A percentile compares a stretch with the other conserved stretches of the same genome.
Conservation (phyloP, 1,140 invertebrate species). For the Pemphigus obesinymphae region DNA sequence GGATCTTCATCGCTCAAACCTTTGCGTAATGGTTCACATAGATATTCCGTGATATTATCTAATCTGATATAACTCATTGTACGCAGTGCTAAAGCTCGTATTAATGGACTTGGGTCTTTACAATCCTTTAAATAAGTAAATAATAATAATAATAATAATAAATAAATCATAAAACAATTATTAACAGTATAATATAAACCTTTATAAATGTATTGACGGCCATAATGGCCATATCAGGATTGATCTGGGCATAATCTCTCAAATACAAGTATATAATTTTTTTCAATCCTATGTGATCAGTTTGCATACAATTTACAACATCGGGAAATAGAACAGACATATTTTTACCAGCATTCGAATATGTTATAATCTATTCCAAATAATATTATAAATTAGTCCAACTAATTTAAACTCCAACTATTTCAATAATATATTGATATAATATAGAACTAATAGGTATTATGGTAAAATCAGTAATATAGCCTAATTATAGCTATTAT, state of each 20-base stretch:
- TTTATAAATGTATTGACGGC: slow-evolving; percentile 99
- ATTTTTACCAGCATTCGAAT: slow-evolving; percentile 99
- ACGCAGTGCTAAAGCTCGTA: slow-evolving; percentile 93
- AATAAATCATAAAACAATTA: not conserved
- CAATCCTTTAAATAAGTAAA: slow-evolving; percentile 96
- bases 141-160: too few species aligned
- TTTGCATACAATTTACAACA: slow-evolving; percentile 99
- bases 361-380: slow-evolving; percentile 84
- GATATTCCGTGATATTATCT: slow-evolving; percentile 99
- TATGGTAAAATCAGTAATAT: too few species aligned
- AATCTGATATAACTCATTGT: slow-evolving; percentile 99
- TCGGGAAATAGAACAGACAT: slow-evolving; percentile 95
- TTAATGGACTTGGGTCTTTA: slow-evolving; percentile 99
- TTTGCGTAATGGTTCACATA: slow-evolving; percentile 96
- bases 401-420: too few species aligned
- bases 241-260: slow-evolving; percentile 99
- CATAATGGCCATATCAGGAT: slow-evolving; percentile 99
- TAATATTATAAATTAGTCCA: not conserved
- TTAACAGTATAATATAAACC: slow-evolving; percentile 56
- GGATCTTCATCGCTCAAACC: slow-evolving; percentile 99
- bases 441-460: too few species aligned
- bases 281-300: slow-evolving; percentile 98
- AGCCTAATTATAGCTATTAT: too few species aligned
- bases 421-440: too few species aligned
- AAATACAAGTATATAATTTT: slow-evolving; percentile 98